Evolutionary conservation across 2,113 vertebrate species (phyloP).

Genomic region (Pelodiscus sinensis): DNA sequence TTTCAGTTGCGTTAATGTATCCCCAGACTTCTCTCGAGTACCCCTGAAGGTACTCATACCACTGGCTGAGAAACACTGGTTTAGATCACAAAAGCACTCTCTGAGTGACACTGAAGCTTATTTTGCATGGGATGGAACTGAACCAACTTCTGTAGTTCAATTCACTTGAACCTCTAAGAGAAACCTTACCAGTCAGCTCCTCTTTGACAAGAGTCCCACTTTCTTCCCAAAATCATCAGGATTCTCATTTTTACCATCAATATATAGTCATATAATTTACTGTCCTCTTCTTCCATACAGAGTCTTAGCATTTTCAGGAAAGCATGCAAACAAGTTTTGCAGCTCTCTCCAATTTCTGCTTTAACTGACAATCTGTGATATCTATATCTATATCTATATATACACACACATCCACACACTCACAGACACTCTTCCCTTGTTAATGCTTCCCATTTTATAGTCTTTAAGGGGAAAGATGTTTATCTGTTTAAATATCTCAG

Average conservation of each 20-base stretch:
- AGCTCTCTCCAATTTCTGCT: background rate
- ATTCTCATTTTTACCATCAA: background rate
- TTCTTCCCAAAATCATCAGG: background rate
- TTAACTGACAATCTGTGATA: conserved; percentile 2
- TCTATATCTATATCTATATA: no score
- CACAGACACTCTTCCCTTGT: background rate
- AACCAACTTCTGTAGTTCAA: background rate
- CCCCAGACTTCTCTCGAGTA: no score
- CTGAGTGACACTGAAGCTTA: background rate
- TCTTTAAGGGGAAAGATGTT: conserved; percentile 26
- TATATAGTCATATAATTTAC: background rate
- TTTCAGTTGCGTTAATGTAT: no score
- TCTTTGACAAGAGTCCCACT: background rate
- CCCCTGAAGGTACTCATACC: no score
- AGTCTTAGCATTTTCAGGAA: background rate
- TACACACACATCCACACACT: no score
- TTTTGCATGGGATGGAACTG: background rate
- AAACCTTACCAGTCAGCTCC: background rate
- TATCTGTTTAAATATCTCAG: conserved; percentile 29
- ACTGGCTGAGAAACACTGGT: no score
- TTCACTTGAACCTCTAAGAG: background rate
- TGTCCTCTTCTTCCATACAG: background rate
- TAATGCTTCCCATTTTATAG: background rate
- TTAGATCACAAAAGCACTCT: background rate
- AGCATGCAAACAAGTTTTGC: background rate